Base-by-base conservation (phyloP, 1,140 invertebrate species). In the Dermatophagoides farinae region DNA sequence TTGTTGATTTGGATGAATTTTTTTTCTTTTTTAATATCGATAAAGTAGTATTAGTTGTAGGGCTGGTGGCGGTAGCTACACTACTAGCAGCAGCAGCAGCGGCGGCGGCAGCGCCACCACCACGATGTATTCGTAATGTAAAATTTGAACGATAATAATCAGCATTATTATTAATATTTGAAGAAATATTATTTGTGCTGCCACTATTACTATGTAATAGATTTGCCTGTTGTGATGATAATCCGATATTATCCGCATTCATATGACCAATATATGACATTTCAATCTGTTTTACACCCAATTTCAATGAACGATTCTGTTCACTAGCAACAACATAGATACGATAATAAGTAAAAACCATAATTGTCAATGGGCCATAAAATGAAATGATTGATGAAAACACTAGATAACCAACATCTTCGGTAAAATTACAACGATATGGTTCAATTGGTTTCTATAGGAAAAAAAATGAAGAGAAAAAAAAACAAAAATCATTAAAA, bases 341-440 rank as follows among this genome's bases (percentile, higher is more conserved):
- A 51, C 85, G 80, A 69, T 86, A 91, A 69, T 96, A 96, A 1
- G 92, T 92, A 69, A 92, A 90, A n/a, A 93, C 82, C 95, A 99
- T 99, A 8, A 98, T 88, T 67, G 95, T 82, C 20, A 97, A 77
- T 1, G 95, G 95, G 44, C 95, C 76, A 73, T 97, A 97, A 74
- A 99, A 99, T 38, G 89, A 95, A 66, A 97, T 90, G 51, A 86
- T 88, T 2, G 93, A 97, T 1, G 86, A 90, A 73, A 92, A 91
- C 67, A 92, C 82, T 49, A 92, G 74, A 68, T 93, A 93, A 18
- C 85, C 86, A 49, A 90, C 73, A 71, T 91, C 85, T 70, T 91
- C 85, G 57, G 89, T 92, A 68, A 93, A 93, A 12, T 85, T 84
- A 71, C 88, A 93, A 70, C 86, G 64, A 22, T 65, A 66, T 10